Evolutionary conservation across 1,140 invertebrate species (phyloP), one percentile per base, ranked within the genome.

Genomic region (Drosophila truncata): DNA sequence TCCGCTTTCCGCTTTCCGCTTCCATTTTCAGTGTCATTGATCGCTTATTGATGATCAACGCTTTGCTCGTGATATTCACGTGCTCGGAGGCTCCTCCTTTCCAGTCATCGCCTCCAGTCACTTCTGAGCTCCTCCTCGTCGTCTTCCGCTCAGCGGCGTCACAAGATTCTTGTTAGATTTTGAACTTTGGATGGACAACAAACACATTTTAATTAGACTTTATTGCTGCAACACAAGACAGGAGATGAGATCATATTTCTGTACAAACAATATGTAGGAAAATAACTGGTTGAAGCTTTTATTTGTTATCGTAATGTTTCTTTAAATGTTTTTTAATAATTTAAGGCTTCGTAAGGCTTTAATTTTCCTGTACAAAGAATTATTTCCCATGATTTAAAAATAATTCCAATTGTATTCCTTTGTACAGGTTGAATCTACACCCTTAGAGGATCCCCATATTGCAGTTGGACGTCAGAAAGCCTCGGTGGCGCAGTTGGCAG

Each of bases 401-500:
- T 33, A 52, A 52, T 4, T 7, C 1, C 18, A 31, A 31, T 4
- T 33, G 49, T 18, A 20, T 52, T 20, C 6, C 1, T 14, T 1
- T 29, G n/a, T 50, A 2, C 10, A 50, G 25, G 5, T n/a, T 11
- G 27, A 2, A 18, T 13, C 1, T 8, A 2, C 14, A 25, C 16
- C 10, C 27, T 4, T 9, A 31, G 1, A 9, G 31, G 8, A 18
- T 29, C 16, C 25, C 8, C 8, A 3, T 54, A 23, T 10, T 23
- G 4, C 13, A 9, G 1, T 3, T 20, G 18, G 4, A 35, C 31
- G 29, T 54, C 50, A 54, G 2, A 14, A 23, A 18, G 96, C 96
- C 95, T 97, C 96, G 96, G 96, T 97, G 95, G 96, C 96, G 96
- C 96, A 97, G 96, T 96, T 96, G 96, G 97, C 95, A 97, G 97